Base-by-base conservation (phyloP, 2,797 vertebrate genomes). In the Pteropus rufus region DNA sequence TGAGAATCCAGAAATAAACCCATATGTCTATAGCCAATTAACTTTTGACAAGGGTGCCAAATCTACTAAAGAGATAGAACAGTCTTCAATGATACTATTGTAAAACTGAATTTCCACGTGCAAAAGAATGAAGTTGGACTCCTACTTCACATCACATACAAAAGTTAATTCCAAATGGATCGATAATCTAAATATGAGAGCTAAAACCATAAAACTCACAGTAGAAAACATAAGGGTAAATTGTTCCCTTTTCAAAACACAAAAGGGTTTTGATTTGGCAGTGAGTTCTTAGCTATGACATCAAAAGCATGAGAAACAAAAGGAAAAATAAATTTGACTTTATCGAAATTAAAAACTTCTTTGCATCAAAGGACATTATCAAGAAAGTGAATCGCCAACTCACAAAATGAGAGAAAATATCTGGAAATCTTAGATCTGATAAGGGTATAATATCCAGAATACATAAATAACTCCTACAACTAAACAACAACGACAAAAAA, bases 401-500 rank as follows among this genome's bases (percentile, higher is more conserved):
- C 89, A 24, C 21, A 81, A n/a, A 92, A 62, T 88, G 23, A 24
- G 31, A 81, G 54, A 34, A 77, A 83, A 49, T 65, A 86, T 90
- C 54, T 52, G 23, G 10, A 85, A 86, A 76, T 39, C 23, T 86
- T 92, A 34, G 12, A 84, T 58, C 46, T 70, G 39, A 69, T 87
- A 52, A 52, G 21, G 10, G 21, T 34, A 10, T 80, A 62, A 34
- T 24, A 89, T 67, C 10, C 14, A 41, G 10, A 84, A 67, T 62
- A 89, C 19, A 60, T 49, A 91, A 58, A 69, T 52, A 69, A 89
- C 72, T 12, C 26, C 15, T 60, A 84, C 10, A 88, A 41, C 16
- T 82, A 21, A 83, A 44, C 3, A 88, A 34, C 4, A 87, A 90
- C 95, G 90, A 31, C 26, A 72, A 83, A 90, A 96, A 92, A 39